phyloP scores from a whole-genome alignment of 1,140 invertebrate species.

The Ephestia elutella region DNA sequence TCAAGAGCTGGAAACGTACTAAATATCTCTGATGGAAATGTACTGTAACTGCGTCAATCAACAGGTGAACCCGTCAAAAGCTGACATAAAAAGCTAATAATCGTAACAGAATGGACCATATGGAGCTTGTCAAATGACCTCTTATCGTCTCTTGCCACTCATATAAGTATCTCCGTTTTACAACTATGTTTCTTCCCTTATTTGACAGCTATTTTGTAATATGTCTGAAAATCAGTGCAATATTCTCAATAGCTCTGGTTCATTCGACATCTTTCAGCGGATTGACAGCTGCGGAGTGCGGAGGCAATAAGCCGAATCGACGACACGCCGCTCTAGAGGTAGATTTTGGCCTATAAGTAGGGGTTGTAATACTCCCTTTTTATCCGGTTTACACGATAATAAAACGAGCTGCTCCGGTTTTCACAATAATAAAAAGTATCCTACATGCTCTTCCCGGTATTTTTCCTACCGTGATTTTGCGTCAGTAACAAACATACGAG shows the following conservation, averaged over 20 bases:
- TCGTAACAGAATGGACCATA: background rate
- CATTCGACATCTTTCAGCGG: background rate
- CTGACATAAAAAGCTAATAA: constrained; percentile 6
- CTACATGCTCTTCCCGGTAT: no score
- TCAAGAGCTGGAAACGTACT: no score
- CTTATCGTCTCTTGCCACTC: background rate
- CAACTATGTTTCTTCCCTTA: no score
- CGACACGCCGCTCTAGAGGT: background rate
- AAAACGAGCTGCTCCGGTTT: no score
- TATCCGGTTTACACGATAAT: no score
- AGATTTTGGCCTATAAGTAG: no score
- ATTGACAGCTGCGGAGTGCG: background rate
- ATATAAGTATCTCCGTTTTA: no score
- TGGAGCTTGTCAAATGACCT: background rate
- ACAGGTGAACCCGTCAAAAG: constrained; percentile 10
- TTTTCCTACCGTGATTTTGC: no score
- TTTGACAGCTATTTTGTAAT: no score
- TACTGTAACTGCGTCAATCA: background rate
- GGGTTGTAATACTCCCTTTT: no score
- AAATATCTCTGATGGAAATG: background rate
- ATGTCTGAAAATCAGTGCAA: background rate
- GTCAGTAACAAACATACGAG: no score
- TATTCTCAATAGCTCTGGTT: background rate
- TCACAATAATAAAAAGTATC: no score
- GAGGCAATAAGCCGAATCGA: background rate